Base-by-base conservation (phyloP, 2,888 invertebrate genomes). In the Callyntrura sp. region DNA sequence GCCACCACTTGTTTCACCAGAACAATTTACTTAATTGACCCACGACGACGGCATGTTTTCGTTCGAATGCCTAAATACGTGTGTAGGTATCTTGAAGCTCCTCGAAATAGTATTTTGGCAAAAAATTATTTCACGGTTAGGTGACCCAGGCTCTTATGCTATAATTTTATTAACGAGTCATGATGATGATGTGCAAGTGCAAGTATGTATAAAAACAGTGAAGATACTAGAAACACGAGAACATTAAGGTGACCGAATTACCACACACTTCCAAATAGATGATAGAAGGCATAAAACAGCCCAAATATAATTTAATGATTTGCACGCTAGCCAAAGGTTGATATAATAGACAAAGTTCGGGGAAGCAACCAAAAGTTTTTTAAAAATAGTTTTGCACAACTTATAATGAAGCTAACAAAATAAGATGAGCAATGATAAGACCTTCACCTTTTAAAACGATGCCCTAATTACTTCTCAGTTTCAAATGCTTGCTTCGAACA, bases 181-280 rank as follows among this genome's bases (percentile, higher is more conserved):
- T 28, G 17, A 35, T 35, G 35, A 2, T 35, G 35, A 35, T 35
- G 2, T 35, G 2, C 35, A 35, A 2, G 35, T 35, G 35, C 35
- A 35, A 6, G 2, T 35, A 35, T 2, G 35, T 35, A 35, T 35
- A 35, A 2, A 35, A 35, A 35, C 35, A 4, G 35, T 6, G 35
- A 2, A 4, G 35, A n/a, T 6, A 6, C 3, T 35, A 35, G 35
- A 35, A 35, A 35, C 35, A 35, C 6, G 35, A 35, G 6, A 35
- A 57, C 60, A 35, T 6, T 35, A 35, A 88, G 73, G 81, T 88
- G 87, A 88, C 87, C 87, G 87, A 88, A 88, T 88, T 88, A 88
- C n/a, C n/a, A n/a, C 76, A 62, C 83, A 76, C 65, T 84, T 55
- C 79, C 79, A 60, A 70, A 82, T 73, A 88, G 20, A n/a, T n/a